Conservation (phyloP, 1,140 invertebrate genomes). For the Physella acuta region DNA sequence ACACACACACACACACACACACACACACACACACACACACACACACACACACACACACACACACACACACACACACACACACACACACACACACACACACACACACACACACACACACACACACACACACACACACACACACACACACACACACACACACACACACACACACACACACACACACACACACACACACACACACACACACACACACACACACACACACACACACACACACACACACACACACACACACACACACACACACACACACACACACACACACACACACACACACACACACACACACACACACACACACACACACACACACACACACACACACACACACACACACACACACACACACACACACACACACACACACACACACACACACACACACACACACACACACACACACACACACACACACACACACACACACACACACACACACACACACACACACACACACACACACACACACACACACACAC, state of each 20-base stretch:
- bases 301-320: not conserved
- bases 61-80: not conserved
- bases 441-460: not conserved
- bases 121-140: not conserved
- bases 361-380: not conserved
- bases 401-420: not conserved
- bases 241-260: not conserved
- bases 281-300: not conserved
- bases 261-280: not conserved
- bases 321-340: not conserved
- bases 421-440: conserved; percentile 1
- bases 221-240: not conserved
- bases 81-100: not conserved
- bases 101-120: not conserved
- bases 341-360: not conserved
- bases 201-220: not conserved
- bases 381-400: not conserved
- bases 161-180: not conserved
- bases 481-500: not conserved
- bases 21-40: not conserved
- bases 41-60: not conserved
- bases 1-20: not conserved
- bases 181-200: not conserved
- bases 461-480: not conserved
- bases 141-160: not conserved